Evolutionary conservation across 2,888 invertebrate species (phyloP), one percentile per base, ranked within the genome.

Genomic region (Therioaphis trifolii): DNA sequence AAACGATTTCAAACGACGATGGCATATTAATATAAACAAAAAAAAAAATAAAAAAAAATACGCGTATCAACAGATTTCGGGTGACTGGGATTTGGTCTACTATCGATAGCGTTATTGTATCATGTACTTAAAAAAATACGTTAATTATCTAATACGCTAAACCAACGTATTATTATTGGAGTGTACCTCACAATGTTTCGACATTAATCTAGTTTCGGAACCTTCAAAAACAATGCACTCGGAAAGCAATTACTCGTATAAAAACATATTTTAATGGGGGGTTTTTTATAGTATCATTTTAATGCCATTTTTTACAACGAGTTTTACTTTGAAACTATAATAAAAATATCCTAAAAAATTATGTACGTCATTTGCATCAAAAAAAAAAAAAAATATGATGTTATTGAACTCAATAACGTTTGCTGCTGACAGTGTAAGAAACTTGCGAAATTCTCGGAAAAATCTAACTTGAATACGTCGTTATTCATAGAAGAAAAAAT

Each of bases 401-500:
- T 29, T 29, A 49, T 72, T 72, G 52, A 72, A 35, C 52, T 55
- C 21, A n/a, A 72, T 55, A 55, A 5, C 2, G 29, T 72, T 21
- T 12, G 52, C n/a, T 52, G 35, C n/a, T 52, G 35, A 15, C n/a
- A 49, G 18, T 46, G 52, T 72, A 21, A 18, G n/a, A 35, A n/a
- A 72, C 27, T 72, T 29, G 29, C 24, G 14, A 15, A 14, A 9
- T 55, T 35, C 21, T 27, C n/a, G 52, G 29, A 72, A 52, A 72
- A 72, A 35, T 52, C 5, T 21, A 35, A 35, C 35, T 52, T 72
- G 72, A 52, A 35, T 52, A 35, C 72, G 52, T 55, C 21, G 21
- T 72, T 72, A 35, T 52, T 72, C 29, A 68, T n/a, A 68, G 5
- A 21, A 49, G 7, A 71, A 68, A 46, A 68, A 46, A 49, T 7